Percentiles rank a stretch among this genome's conserved stretches.
Evolutionary conservation across 2,797 vertebrate genomes (phyloP).

Genomic region (Microctenopoma stevenorrisi): DNA sequence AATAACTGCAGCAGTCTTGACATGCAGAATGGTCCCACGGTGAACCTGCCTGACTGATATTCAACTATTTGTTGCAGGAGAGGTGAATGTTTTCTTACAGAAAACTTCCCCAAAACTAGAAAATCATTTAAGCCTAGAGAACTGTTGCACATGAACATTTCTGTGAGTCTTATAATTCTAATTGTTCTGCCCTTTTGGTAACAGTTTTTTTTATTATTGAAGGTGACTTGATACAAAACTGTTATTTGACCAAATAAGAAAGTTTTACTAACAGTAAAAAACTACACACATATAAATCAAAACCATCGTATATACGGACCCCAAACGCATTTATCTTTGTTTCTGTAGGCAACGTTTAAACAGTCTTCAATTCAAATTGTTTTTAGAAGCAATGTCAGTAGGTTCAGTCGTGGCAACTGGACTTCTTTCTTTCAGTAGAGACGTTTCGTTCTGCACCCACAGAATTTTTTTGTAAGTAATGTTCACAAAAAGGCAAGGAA

Average conservation of each 20-base stretch:
- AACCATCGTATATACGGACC: too few relatives aligned
- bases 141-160: neutral
- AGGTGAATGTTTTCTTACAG: slow-evolving; percentile 6
- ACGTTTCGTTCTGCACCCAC: too few relatives aligned
- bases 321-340: too few relatives aligned
- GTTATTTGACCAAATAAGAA: too few relatives aligned
- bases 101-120: slow-evolving; percentile 9
- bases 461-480: neutral
- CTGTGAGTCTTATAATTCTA: neutral
- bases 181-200: neutral
- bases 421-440: too few relatives aligned
- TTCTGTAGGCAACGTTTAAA: too few relatives aligned
- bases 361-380: too few relatives aligned
- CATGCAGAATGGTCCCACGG: slow-evolving; percentile 51
- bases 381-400: too few relatives aligned
- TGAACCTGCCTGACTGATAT: slow-evolving; percentile 43
- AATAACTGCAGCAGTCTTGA: slow-evolving; percentile 76
- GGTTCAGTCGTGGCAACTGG: too few relatives aligned
- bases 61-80: slow-evolving; percentile 41
- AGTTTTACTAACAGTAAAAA: too few relatives aligned
- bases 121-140: neutral
- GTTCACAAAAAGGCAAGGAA: neutral
- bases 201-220: neutral
- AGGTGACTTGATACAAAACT: neutral
- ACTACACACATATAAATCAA: too few relatives aligned